A percentile compares a stretch with the other conserved stretches of the same genome.
Conservation (phyloP, 2,113 vertebrate species). For the Nothoprocta pentlandii region DNA sequence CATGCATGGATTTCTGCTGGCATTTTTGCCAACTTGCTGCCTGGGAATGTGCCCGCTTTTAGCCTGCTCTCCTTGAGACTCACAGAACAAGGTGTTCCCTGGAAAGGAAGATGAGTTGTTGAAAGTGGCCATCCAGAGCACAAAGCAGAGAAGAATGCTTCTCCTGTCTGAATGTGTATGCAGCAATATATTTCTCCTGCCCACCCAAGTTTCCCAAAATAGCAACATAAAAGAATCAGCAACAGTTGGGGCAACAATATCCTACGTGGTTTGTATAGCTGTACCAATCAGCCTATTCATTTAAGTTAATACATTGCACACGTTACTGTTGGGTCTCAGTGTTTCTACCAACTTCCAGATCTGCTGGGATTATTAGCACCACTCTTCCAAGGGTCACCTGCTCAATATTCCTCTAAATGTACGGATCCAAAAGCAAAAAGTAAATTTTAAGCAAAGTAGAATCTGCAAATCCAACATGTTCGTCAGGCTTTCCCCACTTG, state of each 20-base stretch:
- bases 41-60: neutral
- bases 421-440: neutral
- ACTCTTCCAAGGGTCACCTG: neutral
- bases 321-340: neutral
- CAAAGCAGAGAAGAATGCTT: neutral
- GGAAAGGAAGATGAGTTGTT: neutral
- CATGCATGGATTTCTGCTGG: neutral
- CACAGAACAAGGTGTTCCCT: neutral
- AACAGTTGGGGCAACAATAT: neutral
- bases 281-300: neutral
- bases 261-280: neutral
- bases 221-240: slow-evolving; percentile 30
- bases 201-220: slow-evolving; percentile 12
- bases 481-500: neutral
- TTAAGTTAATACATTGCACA: neutral
- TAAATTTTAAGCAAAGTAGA: slow-evolving; percentile 1
- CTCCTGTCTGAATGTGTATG: neutral
- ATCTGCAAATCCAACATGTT: slow-evolving; percentile 5
- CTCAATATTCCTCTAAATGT: slow-evolving; percentile 3
- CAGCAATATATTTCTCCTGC: neutral
- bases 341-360: slow-evolving; percentile 26
- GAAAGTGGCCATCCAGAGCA: slow-evolving; percentile 34
- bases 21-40: neutral
- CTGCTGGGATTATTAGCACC: slow-evolving; percentile 16
- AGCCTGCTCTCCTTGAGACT: neutral